Evolutionary conservation across 2,113 vertebrate species (phyloP), one percentile per base, ranked within the genome.

Genomic region (Upupa epops): DNA sequence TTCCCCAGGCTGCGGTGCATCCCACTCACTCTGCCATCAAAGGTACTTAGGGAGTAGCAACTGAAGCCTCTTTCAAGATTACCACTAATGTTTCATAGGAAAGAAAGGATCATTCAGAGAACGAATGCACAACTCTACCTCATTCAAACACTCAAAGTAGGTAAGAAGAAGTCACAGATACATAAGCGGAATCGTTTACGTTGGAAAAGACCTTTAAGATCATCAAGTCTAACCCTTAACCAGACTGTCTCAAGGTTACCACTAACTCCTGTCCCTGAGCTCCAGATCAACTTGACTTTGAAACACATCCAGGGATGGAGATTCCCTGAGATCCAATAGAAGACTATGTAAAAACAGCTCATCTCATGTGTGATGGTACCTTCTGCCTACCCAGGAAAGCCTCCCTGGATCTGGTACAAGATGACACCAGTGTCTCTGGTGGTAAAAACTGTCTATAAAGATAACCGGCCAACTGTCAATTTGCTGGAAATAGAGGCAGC

Each of bases 341-440:
- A 42, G 40, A 42, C 11, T 42, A 42, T 12, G 40, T 42, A 15
- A 42, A 15, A 42, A 42, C 40, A 42, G 15, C 40, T 15, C 40
- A 42, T 15, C 40, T 42, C 40, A 42, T 42, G 15, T 15, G 15
- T 42, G 40, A 42, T 42, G 40, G n/a, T n/a, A n/a, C 15, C 64
- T 68, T 18, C 31, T 3, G 26, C 61, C 71, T 83, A 17, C 34
- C n/a, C 1, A 0, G 64, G 24, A 34, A 64, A 7, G 0, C 52
- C 78, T 65, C 31, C 19, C 29, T 42, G 54, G 18, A 60, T 34
- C 6, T 36, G 64, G 1, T 5, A 58, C 19, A 11, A 71, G 3
- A 59, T 32, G 40, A 42, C 40, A 42, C 40, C 21, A 4, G 8
- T 56, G n/a, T 73, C 36, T 89, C 29, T 40, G 32, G 10, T 45